Evolutionary conservation across 2,797 vertebrate genomes (phyloP).

Genomic region (Pteropus rufus): DNA sequence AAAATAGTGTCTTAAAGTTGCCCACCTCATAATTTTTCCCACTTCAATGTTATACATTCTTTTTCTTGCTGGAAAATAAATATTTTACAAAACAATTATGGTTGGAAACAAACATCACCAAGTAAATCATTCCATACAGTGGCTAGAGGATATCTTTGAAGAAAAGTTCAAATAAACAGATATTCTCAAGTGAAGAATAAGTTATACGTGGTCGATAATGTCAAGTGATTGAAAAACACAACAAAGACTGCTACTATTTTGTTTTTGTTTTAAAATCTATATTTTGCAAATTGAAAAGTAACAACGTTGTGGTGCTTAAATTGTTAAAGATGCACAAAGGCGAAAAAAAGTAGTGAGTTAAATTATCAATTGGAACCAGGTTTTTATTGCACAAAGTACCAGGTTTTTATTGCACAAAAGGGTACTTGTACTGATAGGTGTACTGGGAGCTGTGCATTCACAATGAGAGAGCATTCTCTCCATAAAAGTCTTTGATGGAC

Average conservation of each 20-base stretch:
- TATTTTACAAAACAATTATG: conserved; percentile 16
- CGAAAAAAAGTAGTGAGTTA: not conserved
- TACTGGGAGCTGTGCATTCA: conserved; percentile 16
- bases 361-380: not conserved
- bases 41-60: conserved; percentile 37
- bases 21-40: conserved; percentile 36
- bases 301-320: not conserved
- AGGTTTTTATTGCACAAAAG: conserved; percentile 31
- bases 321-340: not conserved
- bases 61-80: conserved; percentile 47
- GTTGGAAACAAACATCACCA: conserved; percentile 6
- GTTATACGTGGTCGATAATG: not conserved
- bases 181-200: not conserved
- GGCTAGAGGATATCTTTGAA: not conserved
- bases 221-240: not conserved
- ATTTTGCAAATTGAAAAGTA: conserved; percentile 14
- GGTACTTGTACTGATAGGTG: conserved; percentile 2
- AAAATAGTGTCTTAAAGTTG: conserved; percentile 22
- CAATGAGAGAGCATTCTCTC: not conserved
- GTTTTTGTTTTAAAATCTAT: not conserved
- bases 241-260: not conserved
- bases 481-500: not conserved
- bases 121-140: not conserved
- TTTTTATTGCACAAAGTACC: not conserved
- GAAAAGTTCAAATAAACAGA: not conserved